Evolutionary conservation across 1,140 invertebrate genomes (phyloP), one percentile per base, ranked within the genome.

Genomic region (Drosophila sturtevanti): DNA sequence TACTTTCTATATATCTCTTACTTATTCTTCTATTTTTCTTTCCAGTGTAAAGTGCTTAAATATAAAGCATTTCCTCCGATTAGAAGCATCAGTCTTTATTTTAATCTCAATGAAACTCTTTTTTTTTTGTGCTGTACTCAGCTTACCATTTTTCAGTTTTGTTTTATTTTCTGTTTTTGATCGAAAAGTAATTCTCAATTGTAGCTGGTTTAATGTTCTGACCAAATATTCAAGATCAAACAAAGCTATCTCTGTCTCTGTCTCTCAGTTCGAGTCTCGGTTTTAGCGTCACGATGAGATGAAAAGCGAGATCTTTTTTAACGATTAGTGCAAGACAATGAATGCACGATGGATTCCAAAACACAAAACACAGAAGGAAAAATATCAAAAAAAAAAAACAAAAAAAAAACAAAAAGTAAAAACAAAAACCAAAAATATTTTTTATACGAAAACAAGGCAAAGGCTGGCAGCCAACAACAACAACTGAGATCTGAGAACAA

Each of bases 291-390:
- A 89, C 84, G 84, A 89, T 80, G 68, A 78, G 73, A 89, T 89
- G 84, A 89, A 89, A 89, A 89, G 81, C 81, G 81, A 85, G 85
- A 89, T 89, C 77, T 89, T 84, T 74, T 77, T 72, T 77, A 63
- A 64, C 79, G 84, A 89, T 89, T 89, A 84, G 79, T 59, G 67
- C 63, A 76, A 77, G 80, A 89, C 84, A 89, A 89, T 89, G 84
- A 89, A 78, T 89, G 84, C 84, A 89, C 84, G 84, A 89, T 87
- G 82, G 76, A 79, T 79, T 89, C 56, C 38, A 72, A 56, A 41
- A 60, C 54, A 62, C 58, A 38, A 55, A 70, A 59, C 51, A 72
- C 38, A 68, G 51, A 73, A 67, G 76, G 68, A 62, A 51, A 54
- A 21, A 77, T 24, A 78, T 79, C 37, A 69, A 61, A 65, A 68